Conservation (phyloP, 2,888 invertebrate genomes). For the Panorpa germanica region DNA sequence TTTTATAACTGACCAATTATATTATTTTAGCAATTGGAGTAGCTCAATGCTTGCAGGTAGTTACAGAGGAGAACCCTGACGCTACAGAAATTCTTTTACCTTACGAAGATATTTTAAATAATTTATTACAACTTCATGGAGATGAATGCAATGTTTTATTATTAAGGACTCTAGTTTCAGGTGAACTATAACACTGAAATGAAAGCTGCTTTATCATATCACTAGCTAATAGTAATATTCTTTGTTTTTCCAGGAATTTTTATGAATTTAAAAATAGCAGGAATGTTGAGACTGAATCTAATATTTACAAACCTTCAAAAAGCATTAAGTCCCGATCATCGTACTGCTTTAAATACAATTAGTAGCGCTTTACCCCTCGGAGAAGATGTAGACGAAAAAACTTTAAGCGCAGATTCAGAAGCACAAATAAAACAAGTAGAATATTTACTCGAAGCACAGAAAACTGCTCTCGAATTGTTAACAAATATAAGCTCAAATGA, state of each 20-base stretch:
- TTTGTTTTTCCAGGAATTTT: too few relatives aligned
- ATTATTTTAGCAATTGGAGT: slow-evolving; percentile 24
- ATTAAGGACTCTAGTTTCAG: too few relatives aligned
- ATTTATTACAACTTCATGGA: too few relatives aligned
- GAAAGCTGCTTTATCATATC: too few relatives aligned
- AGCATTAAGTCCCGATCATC: slow-evolving; percentile 33
- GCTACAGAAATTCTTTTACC: too few relatives aligned
- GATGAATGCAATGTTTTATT: too few relatives aligned
- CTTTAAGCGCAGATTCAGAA: slow-evolving; percentile 25
- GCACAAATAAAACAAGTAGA: slow-evolving; percentile 28
- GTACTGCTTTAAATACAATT: slow-evolving; percentile 27
- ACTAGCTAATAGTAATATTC: too few relatives aligned
- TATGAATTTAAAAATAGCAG: too few relatives aligned
- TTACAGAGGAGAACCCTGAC: slow-evolving; percentile 47
- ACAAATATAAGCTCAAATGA: slow-evolving; percentile 50
- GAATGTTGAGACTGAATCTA: too few relatives aligned
- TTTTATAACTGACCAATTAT: too few relatives aligned
- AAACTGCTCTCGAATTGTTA: slow-evolving; percentile 46
- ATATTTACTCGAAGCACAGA: slow-evolving; percentile 43
- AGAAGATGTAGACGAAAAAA: slow-evolving; percentile 21
- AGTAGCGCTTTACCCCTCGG: slow-evolving; percentile 28
- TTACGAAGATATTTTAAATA: too few relatives aligned
- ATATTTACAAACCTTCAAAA: slow-evolving; percentile 30
- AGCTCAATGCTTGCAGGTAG: slow-evolving; percentile 47
- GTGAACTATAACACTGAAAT: too few relatives aligned